Evolutionary conservation across 2,888 invertebrate species (phyloP), one percentile per base, ranked within the genome.

Genomic region (Coelopa pilipes): DNA sequence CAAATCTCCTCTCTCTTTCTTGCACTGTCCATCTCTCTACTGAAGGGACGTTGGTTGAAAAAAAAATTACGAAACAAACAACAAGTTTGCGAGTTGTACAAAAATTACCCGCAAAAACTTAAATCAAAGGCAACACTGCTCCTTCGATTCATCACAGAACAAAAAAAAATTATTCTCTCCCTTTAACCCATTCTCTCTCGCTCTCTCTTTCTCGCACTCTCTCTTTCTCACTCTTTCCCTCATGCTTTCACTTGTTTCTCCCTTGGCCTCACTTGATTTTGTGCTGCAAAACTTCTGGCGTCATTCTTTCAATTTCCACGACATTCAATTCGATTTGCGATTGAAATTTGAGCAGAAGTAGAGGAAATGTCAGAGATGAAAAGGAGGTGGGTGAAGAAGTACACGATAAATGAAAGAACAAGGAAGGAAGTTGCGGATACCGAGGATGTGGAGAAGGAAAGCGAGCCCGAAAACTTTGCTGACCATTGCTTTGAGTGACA

Each of bases 401-500:
- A 34, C 34, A 34, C 34, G 34, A 34, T 34, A 34, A 34, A 34
- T 34, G 34, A 34, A 34, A 34, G 34, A 34, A 34, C 2, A 34
- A 34, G 34, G 34, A 34, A 34, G 34, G 34, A 34, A 34, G 34
- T 34, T 34, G 34, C 34, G 34, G 34, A 34, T 34, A 7, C 7
- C 7, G 53, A 19, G 21, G 10, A 63, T 45, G 46, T 17, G 34
- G 15, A 19, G 63, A 46, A 65, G 47, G 10, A 45, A 45, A 13
- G 45, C 34, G 19, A 66, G n/a, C 13, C 21, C 13, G 46, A 59
- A 67, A 53, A 49, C 49, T 59, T 70, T 70, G 21, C 49, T 70
- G 70, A 60, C 60, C 49, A 47, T 70, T 70, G 46, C 68, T 71
- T 70, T 67, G 72, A 72, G 70, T 76, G 70, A 72, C 72, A 74